Conservation (phyloP, 2,888 invertebrate species). For the Drosophila conformis region DNA sequence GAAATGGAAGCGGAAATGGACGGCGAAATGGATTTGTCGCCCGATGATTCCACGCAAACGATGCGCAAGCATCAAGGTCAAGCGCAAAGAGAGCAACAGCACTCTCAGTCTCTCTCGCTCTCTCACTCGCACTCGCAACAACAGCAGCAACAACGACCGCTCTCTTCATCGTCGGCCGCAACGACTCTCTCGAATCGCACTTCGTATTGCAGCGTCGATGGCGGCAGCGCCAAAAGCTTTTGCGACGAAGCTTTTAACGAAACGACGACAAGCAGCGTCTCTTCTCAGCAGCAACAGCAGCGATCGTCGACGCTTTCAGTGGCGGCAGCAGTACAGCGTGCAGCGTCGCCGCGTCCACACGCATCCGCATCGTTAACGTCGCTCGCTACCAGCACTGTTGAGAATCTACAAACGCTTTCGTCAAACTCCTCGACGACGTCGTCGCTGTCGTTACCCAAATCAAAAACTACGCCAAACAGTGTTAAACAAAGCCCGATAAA, state of each 20-base stretch:
- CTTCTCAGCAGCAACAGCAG: conserved; percentile 34
- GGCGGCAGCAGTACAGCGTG: conserved; percentile 63
- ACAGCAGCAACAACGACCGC: conserved; percentile 75
- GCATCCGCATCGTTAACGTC: conserved; percentile 75
- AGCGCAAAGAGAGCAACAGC: conserved; percentile 54
- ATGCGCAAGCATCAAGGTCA: conserved; percentile 82
- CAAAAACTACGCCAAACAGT: conserved; percentile 47
- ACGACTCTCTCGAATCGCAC: conserved; percentile 83
- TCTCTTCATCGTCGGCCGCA: conserved; percentile 78
- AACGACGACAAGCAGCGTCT: conserved; percentile 26
- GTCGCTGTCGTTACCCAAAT: conserved; percentile 51
- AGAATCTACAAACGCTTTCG: conserved; percentile 47
- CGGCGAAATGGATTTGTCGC: conserved; percentile 68
- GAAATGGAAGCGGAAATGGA: conserved; percentile 39
- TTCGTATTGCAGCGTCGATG: conserved; percentile 83
- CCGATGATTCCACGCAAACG: conserved; percentile 85
- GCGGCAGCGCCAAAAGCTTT: conserved; percentile 81
- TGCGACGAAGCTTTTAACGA: conserved; percentile 79
- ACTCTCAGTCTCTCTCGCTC: conserved; percentile 35
- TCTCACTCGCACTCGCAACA: conserved; percentile 66
- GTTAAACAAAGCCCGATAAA: conserved; percentile 17
- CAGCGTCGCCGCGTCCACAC: conserved; percentile 82
- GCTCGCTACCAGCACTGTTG: conserved; percentile 64
- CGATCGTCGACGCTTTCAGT: conserved; percentile 67
- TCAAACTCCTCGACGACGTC: conserved; percentile 48